Percentiles rank a stretch among this genome's conserved stretches.
Evolutionary conservation across 2,113 vertebrate species (phyloP).

Genomic region (Seriola rivoliana): DNA sequence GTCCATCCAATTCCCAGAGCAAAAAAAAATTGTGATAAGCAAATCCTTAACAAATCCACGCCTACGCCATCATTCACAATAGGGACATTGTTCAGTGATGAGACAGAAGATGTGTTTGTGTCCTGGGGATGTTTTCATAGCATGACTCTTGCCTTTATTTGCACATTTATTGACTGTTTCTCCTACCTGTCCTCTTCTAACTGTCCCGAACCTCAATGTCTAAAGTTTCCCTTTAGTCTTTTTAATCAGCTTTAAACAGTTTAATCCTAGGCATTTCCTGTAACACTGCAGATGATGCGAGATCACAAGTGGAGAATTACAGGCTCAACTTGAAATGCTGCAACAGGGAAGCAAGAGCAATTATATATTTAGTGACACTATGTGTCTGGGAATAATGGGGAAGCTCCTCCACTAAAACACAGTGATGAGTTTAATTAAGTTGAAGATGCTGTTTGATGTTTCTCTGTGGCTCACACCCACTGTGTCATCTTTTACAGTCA

Average conservation of each 20-base stretch:
- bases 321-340: constrained; percentile 68
- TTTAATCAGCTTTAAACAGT: constrained; percentile 54
- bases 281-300: constrained; percentile 36
- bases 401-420: constrained; percentile 54
- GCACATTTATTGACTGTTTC: constrained; percentile 45
- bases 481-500: constrained; percentile 56
- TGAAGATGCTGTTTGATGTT: constrained; percentile 79
- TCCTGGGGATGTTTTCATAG: constrained; percentile 32
- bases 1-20: constrained; percentile 38
- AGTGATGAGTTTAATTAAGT: constrained; percentile 76
- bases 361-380: constrained; percentile 76
- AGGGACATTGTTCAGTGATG: constrained; percentile 66
- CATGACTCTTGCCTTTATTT: constrained; percentile 39
- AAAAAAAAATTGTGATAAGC: constrained; percentile 61
- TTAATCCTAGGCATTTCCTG: constrained; percentile 41
- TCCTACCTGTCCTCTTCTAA: constrained; percentile 15
- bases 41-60: constrained; percentile 72
- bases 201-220: constrained; percentile 25
- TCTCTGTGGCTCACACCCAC: constrained; percentile 56
- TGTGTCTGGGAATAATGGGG: constrained; percentile 71
- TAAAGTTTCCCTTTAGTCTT: constrained; percentile 50
- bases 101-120: constrained; percentile 66
- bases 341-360: constrained; percentile 71
- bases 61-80: constrained; percentile 71
- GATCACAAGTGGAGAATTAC: constrained; percentile 53